These are phyloP conservation scores for Hozukius guyotensis DNA, from an alignment of 2,797 vertebrate species.

Conservation along the genomic window DNA sequence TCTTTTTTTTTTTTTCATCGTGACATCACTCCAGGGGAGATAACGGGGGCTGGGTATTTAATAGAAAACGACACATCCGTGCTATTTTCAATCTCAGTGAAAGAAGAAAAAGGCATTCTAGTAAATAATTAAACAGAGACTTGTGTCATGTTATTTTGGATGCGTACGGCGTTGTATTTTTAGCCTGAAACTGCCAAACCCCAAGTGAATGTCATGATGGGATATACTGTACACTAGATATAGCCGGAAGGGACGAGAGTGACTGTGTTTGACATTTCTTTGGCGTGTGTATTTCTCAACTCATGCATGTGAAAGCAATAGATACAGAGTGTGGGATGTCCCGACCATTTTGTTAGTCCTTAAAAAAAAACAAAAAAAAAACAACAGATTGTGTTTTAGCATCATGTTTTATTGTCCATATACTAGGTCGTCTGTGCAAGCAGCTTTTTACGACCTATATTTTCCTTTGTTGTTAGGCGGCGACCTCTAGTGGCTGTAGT, in stretches of 20 bases:
- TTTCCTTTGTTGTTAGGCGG: neutral
- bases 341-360: neutral
- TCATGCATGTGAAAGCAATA: neutral
- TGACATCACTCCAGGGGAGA: neutral
- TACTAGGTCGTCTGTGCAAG: neutral
- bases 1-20: neutral
- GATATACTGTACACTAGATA: neutral
- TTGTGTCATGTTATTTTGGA: constrained; percentile 9
- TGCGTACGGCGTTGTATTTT: constrained; percentile 5
- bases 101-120: constrained; percentile 17
- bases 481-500: neutral
- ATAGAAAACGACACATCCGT: constrained; percentile 39
- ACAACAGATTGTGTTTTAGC: neutral
- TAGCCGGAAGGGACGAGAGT: neutral
- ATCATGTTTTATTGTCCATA: no score
- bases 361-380: neutral
- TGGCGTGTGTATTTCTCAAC: neutral
- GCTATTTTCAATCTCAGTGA: constrained; percentile 28
- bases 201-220: constrained; percentile 4
- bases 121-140: constrained; percentile 38
- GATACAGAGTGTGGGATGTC: neutral
- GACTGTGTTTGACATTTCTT: neutral
- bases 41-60: constrained; percentile 5
- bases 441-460: neutral
- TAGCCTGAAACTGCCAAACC: neutral